These are phyloP conservation scores for Falco punctatus DNA, from an alignment of 2,113 vertebrate species.

Conservation along the genomic window DNA sequence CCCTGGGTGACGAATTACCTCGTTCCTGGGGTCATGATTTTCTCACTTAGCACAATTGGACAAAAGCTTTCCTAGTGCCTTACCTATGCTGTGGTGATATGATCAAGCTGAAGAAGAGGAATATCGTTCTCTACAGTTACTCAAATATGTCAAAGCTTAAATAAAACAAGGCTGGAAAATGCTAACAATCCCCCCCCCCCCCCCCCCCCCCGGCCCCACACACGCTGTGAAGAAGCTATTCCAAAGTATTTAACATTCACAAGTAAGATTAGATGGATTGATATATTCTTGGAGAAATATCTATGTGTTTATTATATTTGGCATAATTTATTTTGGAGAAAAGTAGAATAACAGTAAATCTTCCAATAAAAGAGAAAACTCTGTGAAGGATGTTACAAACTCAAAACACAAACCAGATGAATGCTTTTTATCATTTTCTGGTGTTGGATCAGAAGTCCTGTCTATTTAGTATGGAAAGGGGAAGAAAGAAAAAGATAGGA, in stretches of 20 bases:
- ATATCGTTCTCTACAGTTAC: neutral
- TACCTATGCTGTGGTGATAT: neutral
- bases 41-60: neutral
- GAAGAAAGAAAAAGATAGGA: conserved; percentile 24
- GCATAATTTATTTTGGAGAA: conserved; percentile 19
- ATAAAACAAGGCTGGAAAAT: neutral
- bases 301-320: neutral
- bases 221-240: neutral
- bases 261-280: neutral
- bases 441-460: conserved; percentile 18
- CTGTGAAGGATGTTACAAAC: neutral
- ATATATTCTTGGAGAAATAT: neutral
- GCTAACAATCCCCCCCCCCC: neutral
- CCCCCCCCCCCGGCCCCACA: neutral
- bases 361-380: neutral
- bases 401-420: neutral
- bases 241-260: neutral
- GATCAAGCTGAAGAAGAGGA: neutral
- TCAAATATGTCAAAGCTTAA: neutral
- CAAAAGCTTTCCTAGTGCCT: neutral
- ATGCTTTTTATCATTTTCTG: conserved; percentile 23
- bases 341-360: neutral
- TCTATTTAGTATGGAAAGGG: neutral
- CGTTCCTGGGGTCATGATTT: neutral
- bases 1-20: neutral